phyloP scores from a whole-genome alignment of 2,888 invertebrate species.

The Auanema freiburgensis region DNA sequence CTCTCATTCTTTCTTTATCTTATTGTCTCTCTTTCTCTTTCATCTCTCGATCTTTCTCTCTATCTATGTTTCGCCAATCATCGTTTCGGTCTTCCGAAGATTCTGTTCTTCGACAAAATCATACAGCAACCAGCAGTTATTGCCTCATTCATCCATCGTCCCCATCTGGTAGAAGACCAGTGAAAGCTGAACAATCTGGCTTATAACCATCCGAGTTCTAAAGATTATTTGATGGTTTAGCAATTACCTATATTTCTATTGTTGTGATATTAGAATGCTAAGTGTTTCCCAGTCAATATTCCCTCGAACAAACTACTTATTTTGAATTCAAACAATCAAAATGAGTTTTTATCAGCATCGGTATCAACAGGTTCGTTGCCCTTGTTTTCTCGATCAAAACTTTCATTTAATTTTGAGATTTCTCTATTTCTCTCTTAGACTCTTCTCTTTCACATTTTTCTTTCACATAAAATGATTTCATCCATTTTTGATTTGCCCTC shows the following conservation, averaged over 20 bases:
- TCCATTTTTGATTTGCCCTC: too few species aligned
- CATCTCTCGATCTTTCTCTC: slow-evolving; percentile 11
- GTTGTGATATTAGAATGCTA: too few species aligned
- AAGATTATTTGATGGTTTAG: too few species aligned
- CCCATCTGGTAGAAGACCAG: background rate
- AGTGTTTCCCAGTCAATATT: too few species aligned
- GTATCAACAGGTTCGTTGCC: too few species aligned
- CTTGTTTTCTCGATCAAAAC: background rate
- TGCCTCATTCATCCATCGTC: background rate
- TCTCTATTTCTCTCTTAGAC: background rate
- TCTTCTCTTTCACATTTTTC: background rate
- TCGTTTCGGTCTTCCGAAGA: background rate
- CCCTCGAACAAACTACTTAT: too few species aligned
- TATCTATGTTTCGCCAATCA: background rate
- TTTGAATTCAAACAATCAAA: too few species aligned
- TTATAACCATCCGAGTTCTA: background rate
- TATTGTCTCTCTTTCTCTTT: slow-evolving; percentile 10
- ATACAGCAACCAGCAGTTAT: slow-evolving; percentile 1
- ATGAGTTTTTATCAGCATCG: too few species aligned
- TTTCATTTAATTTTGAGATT: background rate
- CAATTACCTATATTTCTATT: too few species aligned
- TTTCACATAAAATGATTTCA: too few species aligned
- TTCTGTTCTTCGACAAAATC: background rate
- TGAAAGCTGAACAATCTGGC: background rate
- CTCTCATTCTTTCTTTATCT: slow-evolving; percentile 13